Evolutionary conservation across 2,888 invertebrate species (phyloP).

Genomic region (Synanthedon formicaeformis): DNA sequence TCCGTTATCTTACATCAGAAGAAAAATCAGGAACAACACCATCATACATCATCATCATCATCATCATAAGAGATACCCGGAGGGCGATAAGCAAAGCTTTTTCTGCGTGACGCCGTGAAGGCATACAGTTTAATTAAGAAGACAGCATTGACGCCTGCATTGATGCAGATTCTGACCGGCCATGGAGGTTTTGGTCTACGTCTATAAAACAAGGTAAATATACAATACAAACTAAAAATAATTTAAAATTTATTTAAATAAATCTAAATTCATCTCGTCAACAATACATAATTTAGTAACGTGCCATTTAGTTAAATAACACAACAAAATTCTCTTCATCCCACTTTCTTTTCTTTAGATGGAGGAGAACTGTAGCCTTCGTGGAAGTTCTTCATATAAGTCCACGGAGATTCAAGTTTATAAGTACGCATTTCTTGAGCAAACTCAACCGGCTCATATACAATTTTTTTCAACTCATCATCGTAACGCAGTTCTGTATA

Average conservation of each 20-base stretch:
- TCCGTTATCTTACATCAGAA: too few species aligned
- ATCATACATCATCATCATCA: too few species aligned
- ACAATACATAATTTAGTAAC: background rate
- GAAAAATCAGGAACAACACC: too few species aligned
- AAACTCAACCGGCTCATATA: conserved; percentile 54
- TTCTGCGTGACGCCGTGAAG: too few species aligned
- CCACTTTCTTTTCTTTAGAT: conserved; percentile 13
- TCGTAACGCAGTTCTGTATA: conserved; percentile 58
- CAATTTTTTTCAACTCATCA: conserved; percentile 53
- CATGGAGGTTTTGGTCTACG: too few species aligned
- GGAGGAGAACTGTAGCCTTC: conserved; percentile 31
- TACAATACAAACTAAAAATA: too few species aligned
- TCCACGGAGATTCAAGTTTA: conserved; percentile 49
- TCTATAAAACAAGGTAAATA: too few species aligned
- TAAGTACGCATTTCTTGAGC: conserved; percentile 44
- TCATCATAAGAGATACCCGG: too few species aligned
- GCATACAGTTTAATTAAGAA: too few species aligned
- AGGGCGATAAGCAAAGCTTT: too few species aligned
- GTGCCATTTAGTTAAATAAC: background rate
- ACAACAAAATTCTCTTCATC: background rate
- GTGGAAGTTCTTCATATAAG: conserved; percentile 45
- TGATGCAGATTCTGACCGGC: too few species aligned
- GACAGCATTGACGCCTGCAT: too few species aligned
- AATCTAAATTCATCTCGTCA: background rate
- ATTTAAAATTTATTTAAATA: background rate